Conservation (phyloP, 2,888 invertebrate species). For the Ophioninae sp. region DNA sequence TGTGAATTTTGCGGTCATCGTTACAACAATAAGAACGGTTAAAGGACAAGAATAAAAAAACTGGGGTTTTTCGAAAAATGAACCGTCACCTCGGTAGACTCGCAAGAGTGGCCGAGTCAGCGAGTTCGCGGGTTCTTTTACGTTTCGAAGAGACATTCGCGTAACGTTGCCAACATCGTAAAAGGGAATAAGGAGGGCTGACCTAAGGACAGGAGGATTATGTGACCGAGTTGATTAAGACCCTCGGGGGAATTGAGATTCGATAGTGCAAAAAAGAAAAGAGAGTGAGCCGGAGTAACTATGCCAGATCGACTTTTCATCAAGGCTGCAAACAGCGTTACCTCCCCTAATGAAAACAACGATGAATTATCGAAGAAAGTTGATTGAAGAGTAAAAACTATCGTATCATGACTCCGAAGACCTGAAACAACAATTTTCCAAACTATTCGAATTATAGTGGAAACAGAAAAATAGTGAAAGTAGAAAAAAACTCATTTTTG, state of each 20-base stretch:
- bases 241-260: constrained; percentile 34
- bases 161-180: constrained; percentile 25
- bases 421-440: background rate
- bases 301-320: constrained; percentile 22
- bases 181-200: constrained; percentile 9
- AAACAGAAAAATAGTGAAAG: background rate
- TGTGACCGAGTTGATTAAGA: constrained; percentile 37
- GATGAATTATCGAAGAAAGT: constrained; percentile 28
- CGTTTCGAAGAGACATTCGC: constrained; percentile 7
- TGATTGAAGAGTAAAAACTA: background rate
- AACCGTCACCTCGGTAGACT: background rate
- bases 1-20: background rate
- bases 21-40: background rate
- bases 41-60: background rate
- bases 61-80: background rate
- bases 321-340: constrained; percentile 12
- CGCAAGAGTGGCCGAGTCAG: constrained; percentile 13
- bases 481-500: background rate
- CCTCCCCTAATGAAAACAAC: constrained; percentile 14
- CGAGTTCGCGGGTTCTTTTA: background rate
- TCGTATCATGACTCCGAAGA: background rate
- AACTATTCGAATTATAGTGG: background rate
- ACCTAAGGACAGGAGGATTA: constrained; percentile 24
- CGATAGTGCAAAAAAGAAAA: constrained; percentile 9
- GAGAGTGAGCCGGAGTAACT: constrained; percentile 10